Base-by-base conservation (phyloP, 1,140 invertebrate species). In the Proctacanthus coquilletti region DNA sequence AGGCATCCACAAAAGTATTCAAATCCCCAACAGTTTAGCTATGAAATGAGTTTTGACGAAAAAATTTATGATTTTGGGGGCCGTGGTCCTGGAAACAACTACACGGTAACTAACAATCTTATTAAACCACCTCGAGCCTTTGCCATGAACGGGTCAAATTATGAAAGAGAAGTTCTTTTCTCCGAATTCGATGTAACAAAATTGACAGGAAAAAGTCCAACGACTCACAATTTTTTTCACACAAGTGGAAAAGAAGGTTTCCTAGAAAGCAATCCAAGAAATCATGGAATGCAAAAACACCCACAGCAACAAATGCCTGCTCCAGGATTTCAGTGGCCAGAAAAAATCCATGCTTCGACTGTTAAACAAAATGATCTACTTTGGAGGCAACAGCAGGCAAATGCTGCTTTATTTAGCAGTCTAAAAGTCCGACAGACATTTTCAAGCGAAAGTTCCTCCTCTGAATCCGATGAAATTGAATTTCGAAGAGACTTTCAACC, bases 151-250 rank as follows among this genome's bases (percentile, higher is more conserved):
- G 40, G 46, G 8, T 9, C 15, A 19, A 13, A 42, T 9, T 15
- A 18, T 34, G 40, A 18, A 5, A 15, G 2, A 34, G 41, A 18
- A 27, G 10, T 36, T 30, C 18, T 49, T 0, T 42, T 55, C 32
- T 46, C 56, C 11, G 56, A 60, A 34, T 62, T 62, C 21, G 60
- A 62, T 38, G 56, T 62, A 2, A 53, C 48, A 18, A 51, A 60
- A 18, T 45, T 62, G 3, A 62, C 60, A 2, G 60, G 60, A 18
- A 62, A 62, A 41, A 62, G 60, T 48, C 60, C 60, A 34, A 60
- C 60, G 15, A 61, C 58, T 8, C 57, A 55, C 5, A 59, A 56
- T 34, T 60, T 56, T 36, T 38, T 45, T 4, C 36, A 34, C 8
- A 21, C 34, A 33, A 15, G 15, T 13, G 18, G n/a, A 15, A 33